Base-by-base conservation (phyloP, 2,888 invertebrate species). In the Pharmacophagus antenor region DNA sequence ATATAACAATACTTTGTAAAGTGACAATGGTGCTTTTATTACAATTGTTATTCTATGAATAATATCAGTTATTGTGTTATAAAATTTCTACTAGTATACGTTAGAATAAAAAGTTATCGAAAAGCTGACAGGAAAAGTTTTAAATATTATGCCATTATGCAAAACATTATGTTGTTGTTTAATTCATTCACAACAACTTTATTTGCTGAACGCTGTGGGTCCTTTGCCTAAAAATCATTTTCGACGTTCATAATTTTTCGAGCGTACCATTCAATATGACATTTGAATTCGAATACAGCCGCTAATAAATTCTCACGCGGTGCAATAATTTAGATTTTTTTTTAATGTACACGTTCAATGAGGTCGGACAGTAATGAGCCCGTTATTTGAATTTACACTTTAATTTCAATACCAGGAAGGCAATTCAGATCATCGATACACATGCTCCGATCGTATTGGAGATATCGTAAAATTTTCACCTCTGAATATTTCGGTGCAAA, bases 331-430 rank as follows among this genome's bases (percentile, higher is more conserved):
- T 62, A 46, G 56, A 52, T 58, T 48, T 53, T 46, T 58, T 54
- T 22, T 44, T 12, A 62, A 56, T 18, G 51, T 18, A 18, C 46
- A 22, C 46, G 53, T 49, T 44, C 49, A 48, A 54, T 46, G 54
- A 27, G 27, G 10, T 18, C 46, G 44, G 46, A 46, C 54, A 41
- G 54, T 62, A 62, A 62, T 57, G 58, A 53, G 62, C 20, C 59
- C 55, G 58, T 54, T 61, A 54, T 54, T 23, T 49, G 62, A 58
- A 54, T 61, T 61, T 58, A 61, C 62, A 58, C 56, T 61, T 62
- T 56, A 64, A 64, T 64, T 63, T 66, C 55, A 56, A 62, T 62
- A 60, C 62, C 57, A 54, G 64, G 61, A 62, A 64, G 63, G 49
- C 62, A 37, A 56, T 53, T 49, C 53, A 58, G 62, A 56, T 63